These are phyloP conservation scores for Plodia interpunctella DNA, from an alignment of 1,140 invertebrate genomes.

Conservation along the genomic window DNA sequence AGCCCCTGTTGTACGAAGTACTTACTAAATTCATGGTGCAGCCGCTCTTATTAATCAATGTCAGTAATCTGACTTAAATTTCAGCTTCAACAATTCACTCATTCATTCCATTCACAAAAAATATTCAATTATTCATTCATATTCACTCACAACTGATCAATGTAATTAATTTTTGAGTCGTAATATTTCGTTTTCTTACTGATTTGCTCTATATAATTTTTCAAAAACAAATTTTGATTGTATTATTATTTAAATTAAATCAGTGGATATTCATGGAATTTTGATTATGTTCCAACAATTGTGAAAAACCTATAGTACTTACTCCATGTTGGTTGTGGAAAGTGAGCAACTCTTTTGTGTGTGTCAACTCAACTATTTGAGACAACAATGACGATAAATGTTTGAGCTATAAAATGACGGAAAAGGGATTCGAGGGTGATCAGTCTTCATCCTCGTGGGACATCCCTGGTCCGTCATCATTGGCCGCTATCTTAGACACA, in stretches of 20 bases:
- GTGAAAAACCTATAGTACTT: conserved; percentile 4
- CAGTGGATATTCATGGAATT: background rate
- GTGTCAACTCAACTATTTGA: background rate
- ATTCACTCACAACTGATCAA: too few relatives aligned
- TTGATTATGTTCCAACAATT: background rate
- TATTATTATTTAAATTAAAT: background rate
- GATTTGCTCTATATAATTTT: too few relatives aligned
- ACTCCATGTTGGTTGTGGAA: conserved; percentile 14
- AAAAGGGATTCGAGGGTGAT: conserved; percentile 62
- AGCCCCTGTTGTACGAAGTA: too few relatives aligned
- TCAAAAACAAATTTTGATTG: too few relatives aligned
- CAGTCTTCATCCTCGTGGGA: conserved; percentile 61
- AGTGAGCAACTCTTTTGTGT: conserved; percentile 13
- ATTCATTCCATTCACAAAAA: too few relatives aligned
- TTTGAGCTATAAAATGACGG: conserved; percentile 48
- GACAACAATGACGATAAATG: conserved; percentile 27
- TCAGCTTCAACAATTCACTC: too few relatives aligned
- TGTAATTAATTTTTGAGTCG: too few relatives aligned
- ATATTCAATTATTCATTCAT: too few relatives aligned
- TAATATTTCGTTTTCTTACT: too few relatives aligned
- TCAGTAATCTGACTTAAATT: too few relatives aligned
- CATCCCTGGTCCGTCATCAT: conserved; percentile 63
- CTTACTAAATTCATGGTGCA: too few relatives aligned
- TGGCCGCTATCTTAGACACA: conserved; percentile 69
- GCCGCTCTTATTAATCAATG: too few relatives aligned